Evolutionary conservation across 2,797 vertebrate species (phyloP).

Genomic region (Epinephelus coioides): DNA sequence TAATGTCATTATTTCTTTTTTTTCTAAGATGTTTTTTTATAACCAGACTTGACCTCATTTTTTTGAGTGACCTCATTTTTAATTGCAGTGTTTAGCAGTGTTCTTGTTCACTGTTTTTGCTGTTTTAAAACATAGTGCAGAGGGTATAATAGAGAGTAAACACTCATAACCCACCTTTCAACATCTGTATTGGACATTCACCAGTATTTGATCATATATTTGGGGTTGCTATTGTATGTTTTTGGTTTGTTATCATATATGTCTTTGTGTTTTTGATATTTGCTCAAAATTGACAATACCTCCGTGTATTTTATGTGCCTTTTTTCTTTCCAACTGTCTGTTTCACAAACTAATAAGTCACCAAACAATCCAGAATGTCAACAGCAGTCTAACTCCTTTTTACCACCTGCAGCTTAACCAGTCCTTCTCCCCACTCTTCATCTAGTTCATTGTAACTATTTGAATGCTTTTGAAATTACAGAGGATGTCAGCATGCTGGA

Average conservation of each 20-base stretch:
- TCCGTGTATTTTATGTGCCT: slow-evolving; percentile 36
- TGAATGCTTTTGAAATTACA: slow-evolving; percentile 73
- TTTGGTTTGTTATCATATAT: slow-evolving; percentile 30
- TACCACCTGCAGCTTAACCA: slow-evolving; percentile 56
- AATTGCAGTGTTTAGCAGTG: slow-evolving; percentile 6
- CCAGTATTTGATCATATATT: slow-evolving; percentile 28
- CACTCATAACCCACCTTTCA: neutral
- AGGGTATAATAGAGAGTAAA: neutral
- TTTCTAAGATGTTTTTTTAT: neutral
- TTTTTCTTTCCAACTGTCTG: slow-evolving; percentile 44
- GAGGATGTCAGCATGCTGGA: slow-evolving; percentile 74
- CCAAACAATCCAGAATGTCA: slow-evolving; percentile 60
- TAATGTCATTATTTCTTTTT: slow-evolving; percentile 59
- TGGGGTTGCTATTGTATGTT: slow-evolving; percentile 10
- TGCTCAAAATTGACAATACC: slow-evolving; percentile 43
- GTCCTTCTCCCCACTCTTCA: slow-evolving; percentile 48
- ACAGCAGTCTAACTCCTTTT: slow-evolving; percentile 60
- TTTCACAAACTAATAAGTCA: slow-evolving; percentile 67
- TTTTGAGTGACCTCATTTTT: neutral
- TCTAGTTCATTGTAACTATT: slow-evolving; percentile 60
- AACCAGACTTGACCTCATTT: neutral
- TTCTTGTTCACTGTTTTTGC: slow-evolving; percentile 1
- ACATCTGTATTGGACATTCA: neutral
- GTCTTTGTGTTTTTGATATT: slow-evolving; percentile 38
- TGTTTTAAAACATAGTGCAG: slow-evolving; percentile 1